phyloP scores from a whole-genome alignment of 2,888 invertebrate species.

The Ariolimax columbianus region DNA sequence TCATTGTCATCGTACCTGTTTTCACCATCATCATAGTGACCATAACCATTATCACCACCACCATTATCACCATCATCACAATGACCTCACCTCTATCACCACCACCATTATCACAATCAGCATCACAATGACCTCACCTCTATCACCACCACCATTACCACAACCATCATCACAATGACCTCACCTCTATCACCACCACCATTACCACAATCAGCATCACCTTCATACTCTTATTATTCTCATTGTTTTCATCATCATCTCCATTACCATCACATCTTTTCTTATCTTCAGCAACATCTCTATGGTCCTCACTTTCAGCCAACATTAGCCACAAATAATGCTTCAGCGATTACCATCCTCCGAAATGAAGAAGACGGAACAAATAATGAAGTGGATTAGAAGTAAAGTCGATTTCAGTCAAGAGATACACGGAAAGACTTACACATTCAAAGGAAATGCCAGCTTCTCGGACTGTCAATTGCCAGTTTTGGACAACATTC shows the following conservation, averaged over 20 bases:
- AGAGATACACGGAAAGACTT: background rate
- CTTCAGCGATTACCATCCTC: background rate
- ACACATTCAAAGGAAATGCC: conserved; percentile 6
- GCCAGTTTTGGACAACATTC: background rate
- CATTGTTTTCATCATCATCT: background rate
- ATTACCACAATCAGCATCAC: no score
- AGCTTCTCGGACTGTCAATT: conserved; percentile 33
- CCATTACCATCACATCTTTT: background rate
- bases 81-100: background rate
- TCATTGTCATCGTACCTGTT: no score
- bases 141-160: no score
- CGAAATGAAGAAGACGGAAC: background rate
- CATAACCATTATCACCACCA: background rate
- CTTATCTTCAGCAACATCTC: background rate
- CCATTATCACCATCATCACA: no score
- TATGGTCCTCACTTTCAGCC: background rate
- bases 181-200: no score
- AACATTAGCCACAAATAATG: background rate
- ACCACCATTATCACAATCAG: no score
- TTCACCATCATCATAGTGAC: no score
- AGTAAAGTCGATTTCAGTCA: background rate
- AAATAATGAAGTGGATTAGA: background rate
- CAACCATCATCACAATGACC: no score
- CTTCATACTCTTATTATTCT: no score
- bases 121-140: no score